Base-by-base conservation (phyloP, 2,797 vertebrate genomes). In the Dendrocincla fuliginosa region DNA sequence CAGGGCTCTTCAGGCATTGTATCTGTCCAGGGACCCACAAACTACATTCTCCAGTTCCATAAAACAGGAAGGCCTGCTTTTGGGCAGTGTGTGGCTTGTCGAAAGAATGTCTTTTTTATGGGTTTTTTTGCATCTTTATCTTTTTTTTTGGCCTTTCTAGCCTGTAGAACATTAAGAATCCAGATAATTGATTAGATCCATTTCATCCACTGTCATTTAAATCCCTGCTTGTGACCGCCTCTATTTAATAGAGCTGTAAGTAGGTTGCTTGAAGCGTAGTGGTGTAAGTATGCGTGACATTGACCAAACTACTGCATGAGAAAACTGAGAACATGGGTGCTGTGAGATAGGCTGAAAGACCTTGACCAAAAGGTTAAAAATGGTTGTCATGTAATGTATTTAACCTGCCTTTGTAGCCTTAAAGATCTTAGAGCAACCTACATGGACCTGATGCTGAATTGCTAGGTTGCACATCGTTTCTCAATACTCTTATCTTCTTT, bases 1-100 rank as follows among this genome's bases (percentile, higher is more conserved):
- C 50, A n/a, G 49, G 22, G n/a, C 28, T 33, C 22, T 44, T 60
- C 39, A 28, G 13, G 4, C 1, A 0, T 67, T 1, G 4, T 19
- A 22, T 88, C 30, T 64, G 44, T 33, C 78, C 46, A 42, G 39
- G 14, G 16, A 71, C 20, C 42, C 25, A 23, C 69, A 69, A 49
- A 20, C 57, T 77, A 12, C 5, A 6, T 57, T 80, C 30, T 57
- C 32, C 44, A 41, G 32, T 46, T 71, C 46, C 22, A 8, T 63
- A 42, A 59, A 69, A 42, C 33, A 67, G 42, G 44, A 87, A 37
- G 25, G 14, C 8, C 42, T 78, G 27, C 19, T 84, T 64, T 60
- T 27, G 42, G 61, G 53, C 37, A 64, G 15, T 22, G 2, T 13
- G 17, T 42, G 18, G 14, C 76, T 73, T 84, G 17, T 22, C 73